A percentile compares a stretch with the other conserved stretches of the same genome.
phyloP scores from a whole-genome alignment of 2,888 invertebrate species.

The Anoncus sp. region DNA sequence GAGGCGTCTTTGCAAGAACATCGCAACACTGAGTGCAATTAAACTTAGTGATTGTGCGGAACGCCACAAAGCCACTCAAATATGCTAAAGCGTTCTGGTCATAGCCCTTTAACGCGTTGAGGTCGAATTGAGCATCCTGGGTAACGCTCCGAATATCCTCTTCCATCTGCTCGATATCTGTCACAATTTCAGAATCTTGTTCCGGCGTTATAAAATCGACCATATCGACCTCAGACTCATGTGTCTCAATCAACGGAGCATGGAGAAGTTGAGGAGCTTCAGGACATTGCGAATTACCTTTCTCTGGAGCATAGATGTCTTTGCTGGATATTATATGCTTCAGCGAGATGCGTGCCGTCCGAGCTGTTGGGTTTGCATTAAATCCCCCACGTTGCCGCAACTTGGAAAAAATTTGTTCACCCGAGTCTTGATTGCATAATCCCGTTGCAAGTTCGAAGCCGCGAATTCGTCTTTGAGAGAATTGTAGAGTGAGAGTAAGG shows the following conservation, averaged over 20 bases:
- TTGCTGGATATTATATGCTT: too few species aligned
- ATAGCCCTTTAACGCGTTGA: conserved; percentile 23
- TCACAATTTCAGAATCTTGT: conserved; percentile 5
- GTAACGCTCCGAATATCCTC: conserved; percentile 18
- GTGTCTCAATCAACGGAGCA: conserved; percentile 14
- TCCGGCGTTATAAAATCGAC: conserved; percentile 2
- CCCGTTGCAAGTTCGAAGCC: conserved; percentile 44
- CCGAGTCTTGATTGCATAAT: conserved; percentile 48
- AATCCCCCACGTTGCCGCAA: conserved; percentile 63
- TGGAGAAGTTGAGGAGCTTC: conserved; percentile 24
- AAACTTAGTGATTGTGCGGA: conserved; percentile 21
- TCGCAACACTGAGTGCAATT: conserved; percentile 14
- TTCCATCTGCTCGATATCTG: conserved; percentile 20
- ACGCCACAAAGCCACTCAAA: conserved; percentile 30
- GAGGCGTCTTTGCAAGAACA: conserved; percentile 21
- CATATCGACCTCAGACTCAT: conserved; percentile 13
- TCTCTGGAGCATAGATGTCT: too few species aligned
- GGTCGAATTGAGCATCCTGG: conserved; percentile 5
- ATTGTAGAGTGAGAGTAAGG: conserved; percentile 7
- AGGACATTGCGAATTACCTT: too few species aligned
- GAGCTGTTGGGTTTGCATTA: conserved; percentile 56
- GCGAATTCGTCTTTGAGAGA: conserved; percentile 5
- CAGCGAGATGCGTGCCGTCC: too few species aligned
- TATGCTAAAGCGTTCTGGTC: conserved; percentile 19
- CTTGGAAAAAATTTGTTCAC: conserved; percentile 48